Percentiles rank a stretch among this genome's conserved stretches.
These are phyloP conservation scores for Pandion haliaetus DNA, from an alignment of 2,113 vertebrate species.

Conservation along the genomic window DNA sequence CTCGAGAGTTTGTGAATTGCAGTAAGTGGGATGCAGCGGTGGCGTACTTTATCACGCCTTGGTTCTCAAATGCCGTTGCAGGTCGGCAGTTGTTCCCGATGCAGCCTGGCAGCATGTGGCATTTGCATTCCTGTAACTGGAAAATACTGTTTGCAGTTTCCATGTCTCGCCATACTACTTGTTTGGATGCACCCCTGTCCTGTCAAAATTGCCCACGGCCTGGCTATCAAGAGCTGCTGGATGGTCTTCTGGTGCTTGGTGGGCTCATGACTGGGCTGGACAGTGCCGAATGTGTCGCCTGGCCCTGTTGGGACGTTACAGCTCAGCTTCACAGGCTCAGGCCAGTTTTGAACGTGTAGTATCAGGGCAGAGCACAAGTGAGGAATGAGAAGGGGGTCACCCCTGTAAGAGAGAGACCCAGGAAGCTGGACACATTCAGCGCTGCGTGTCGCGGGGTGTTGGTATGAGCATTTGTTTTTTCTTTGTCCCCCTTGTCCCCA, in stretches of 20 bases:
- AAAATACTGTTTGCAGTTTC: not conserved
- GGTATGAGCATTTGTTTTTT: not conserved
- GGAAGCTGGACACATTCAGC: too few relatives aligned
- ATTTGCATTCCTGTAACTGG: not conserved
- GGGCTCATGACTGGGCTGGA: not conserved
- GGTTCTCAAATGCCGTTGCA: not conserved
- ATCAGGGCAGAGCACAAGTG: not conserved
- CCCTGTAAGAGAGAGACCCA: not conserved
- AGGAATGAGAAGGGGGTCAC: not conserved
- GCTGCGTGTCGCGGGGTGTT: not conserved
- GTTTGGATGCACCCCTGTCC: not conserved
- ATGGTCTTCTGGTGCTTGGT: not conserved
- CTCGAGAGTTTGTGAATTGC: not conserved
- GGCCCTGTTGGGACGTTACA: too few relatives aligned
- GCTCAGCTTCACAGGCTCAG: not conserved
- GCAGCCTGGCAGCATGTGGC: not conserved
- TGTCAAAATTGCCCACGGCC: not conserved
- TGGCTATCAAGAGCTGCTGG: too few relatives aligned
- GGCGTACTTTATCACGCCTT: not conserved
- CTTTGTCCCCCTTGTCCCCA: not conserved
- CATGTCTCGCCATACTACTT: not conserved
- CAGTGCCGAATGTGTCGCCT: not conserved
- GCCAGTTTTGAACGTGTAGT: not conserved
- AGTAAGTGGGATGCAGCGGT: fast-evolving
- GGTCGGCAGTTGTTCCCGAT: not conserved